Conservation (phyloP, 2,113 vertebrate genomes). For the Pica pica region DNA sequence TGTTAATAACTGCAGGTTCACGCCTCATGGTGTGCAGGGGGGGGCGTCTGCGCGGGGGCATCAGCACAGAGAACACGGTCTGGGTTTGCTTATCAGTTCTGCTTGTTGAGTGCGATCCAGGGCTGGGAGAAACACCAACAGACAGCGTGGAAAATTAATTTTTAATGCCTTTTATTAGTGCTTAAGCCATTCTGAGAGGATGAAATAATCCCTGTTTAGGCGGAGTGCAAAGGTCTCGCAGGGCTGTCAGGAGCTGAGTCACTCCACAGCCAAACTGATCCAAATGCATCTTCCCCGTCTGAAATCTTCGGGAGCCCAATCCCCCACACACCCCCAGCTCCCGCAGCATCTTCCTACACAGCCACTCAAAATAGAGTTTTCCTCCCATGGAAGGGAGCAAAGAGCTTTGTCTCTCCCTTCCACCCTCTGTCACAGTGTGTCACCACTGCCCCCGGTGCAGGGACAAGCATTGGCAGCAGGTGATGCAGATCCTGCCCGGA, state of each 20-base stretch:
- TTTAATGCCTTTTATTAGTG: constrained; percentile 65
- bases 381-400: neutral
- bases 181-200: constrained; percentile 51
- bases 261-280: neutral
- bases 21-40: neutral
- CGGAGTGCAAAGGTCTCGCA: constrained; percentile 8
- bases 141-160: constrained; percentile 69
- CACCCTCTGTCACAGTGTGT: neutral
- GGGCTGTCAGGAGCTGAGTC: constrained; percentile 4
- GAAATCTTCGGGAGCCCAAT: neutral
- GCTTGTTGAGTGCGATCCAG: constrained; percentile 50
- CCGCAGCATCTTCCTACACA: neutral
- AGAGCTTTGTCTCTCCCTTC: neutral
- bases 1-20: neutral
- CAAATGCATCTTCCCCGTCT: neutral
- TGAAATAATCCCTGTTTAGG: constrained; percentile 55
- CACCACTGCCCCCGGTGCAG: accelerated
- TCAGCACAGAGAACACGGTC: neutral
- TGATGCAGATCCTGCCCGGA: neutral
- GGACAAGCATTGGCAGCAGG: neutral
- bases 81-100: constrained; percentile 63
- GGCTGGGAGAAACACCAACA: constrained; percentile 35
- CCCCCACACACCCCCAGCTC: neutral
- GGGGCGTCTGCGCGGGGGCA: neutral
- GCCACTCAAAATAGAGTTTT: neutral